Evolutionary conservation across 53 echinoderm and acorn worm genomes (phyloP), one percentile per base, ranked within the genome.

Genomic region (Stichopus horrens): DNA sequence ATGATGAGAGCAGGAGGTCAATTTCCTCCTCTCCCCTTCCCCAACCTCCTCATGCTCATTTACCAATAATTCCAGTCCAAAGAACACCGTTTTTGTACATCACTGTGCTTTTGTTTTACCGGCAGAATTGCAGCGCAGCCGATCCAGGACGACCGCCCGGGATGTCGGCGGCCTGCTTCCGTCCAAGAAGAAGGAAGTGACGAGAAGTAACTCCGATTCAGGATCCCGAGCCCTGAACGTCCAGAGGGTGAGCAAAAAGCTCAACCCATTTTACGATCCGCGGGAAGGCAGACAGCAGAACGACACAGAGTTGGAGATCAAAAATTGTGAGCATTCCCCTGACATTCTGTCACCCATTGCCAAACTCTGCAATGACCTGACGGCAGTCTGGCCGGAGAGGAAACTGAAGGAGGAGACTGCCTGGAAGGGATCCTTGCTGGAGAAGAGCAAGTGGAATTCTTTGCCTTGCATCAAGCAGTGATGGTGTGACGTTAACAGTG

Each of bases 141-240:
- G 77, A 4, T 77, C 37, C 23, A 52, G 54, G 53, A 76, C 76
- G 9, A 23, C 23, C 76, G 11, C 22, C 4, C 11, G 14, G 23
- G 23, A 21, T 21, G 77, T n/a, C 5, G 18, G 71, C 71, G 18
- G 19, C 14, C 14, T 16, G n/a, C 19, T 16, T 20, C 5, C 67
- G 67, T 71, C 71, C 71, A 71, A 20, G 19, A 71, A 21, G 71
- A 18, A 20, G 19, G 16, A 7, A 7, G 71, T 71, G 19, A 71
- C 14, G 54, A 92, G 96, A 52, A 91, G 92, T 89, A 94, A 96
- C 94, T 96, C 96, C 0, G 96, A 96, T 83, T 83, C 88, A 7
- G 92, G 96, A 0, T 88, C 91, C 0, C 78, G 94, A 21, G 89
- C 92, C 10, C 68, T 75, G 63, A 86, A 86, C n/a, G 53, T 86